Conservation (phyloP, 1,140 invertebrate genomes). For the Argopecten irradians region DNA sequence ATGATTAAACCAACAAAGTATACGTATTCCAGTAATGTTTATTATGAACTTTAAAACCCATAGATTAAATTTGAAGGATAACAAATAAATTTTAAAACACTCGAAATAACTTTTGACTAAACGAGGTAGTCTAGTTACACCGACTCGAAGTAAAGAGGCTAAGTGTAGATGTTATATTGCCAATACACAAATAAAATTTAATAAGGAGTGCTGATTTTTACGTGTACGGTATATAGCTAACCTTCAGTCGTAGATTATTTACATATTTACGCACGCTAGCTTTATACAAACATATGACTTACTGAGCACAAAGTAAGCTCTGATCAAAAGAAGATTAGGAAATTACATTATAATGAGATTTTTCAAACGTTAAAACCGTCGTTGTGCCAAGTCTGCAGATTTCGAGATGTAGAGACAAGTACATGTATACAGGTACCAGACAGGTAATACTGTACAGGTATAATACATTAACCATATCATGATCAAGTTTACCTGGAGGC, state of each 20-base stretch:
- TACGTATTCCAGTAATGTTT: too few species aligned
- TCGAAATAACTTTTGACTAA: too few species aligned
- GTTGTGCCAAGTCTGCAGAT: background rate
- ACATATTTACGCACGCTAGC: background rate
- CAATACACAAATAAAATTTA: too few species aligned
- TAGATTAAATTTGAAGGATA: too few species aligned
- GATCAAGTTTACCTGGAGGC: background rate
- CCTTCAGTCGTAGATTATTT: background rate
- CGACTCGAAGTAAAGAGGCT: too few species aligned
- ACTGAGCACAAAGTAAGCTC: background rate
- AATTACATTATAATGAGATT: background rate
- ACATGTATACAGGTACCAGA: too few species aligned
- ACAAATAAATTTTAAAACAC: too few species aligned
- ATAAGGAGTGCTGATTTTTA: background rate
- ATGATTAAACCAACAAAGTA: too few species aligned
- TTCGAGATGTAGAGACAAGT: background rate
- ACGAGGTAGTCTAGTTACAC: too few species aligned
- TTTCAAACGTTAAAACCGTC: background rate
- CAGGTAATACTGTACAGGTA: background rate
- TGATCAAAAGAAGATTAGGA: background rate
- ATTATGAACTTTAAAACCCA: too few species aligned
- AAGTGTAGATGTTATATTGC: too few species aligned
- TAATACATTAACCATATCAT: background rate
- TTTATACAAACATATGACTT: background rate
- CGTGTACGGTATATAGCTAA: background rate